phyloP scores from a whole-genome alignment of 2,888 invertebrate species.

The Dryomyza anilis region DNA sequence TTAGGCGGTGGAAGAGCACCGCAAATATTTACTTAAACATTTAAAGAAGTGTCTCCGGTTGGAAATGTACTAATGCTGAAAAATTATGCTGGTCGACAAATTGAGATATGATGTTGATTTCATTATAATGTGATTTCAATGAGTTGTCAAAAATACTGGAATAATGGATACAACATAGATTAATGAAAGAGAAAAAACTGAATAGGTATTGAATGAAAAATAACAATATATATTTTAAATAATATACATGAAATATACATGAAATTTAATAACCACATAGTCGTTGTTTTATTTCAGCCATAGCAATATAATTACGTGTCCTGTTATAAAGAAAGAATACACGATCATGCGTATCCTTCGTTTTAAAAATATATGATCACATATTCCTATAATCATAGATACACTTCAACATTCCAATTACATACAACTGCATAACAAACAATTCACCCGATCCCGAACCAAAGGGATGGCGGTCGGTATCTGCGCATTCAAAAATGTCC shows the following conservation, averaged over 20 bases:
- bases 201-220: neutral
- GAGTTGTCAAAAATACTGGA: too few species aligned
- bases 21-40: slow-evolving; percentile 15
- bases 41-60: neutral
- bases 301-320: too few species aligned
- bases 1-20: neutral
- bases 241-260: too few species aligned
- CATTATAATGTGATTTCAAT: slow-evolving; percentile 5
- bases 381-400: too few species aligned
- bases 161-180: too few species aligned
- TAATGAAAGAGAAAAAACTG: neutral
- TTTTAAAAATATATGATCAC: too few species aligned
- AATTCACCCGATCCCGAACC: slow-evolving; percentile 1
- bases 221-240: neutral
- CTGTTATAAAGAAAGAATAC: too few species aligned
- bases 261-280: too few species aligned
- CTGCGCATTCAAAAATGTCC: neutral
- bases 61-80: slow-evolving; percentile 34
- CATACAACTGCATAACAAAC: slow-evolving; percentile 43
- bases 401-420: slow-evolving; percentile 44
- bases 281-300: too few species aligned
- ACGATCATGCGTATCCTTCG: too few species aligned
- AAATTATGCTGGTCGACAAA: slow-evolving; percentile 40
- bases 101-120: slow-evolving; percentile 9
- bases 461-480: neutral